A percentile compares a stretch with the other conserved stretches of the same genome.
Conservation (phyloP, 2,113 vertebrate species). For the Motacilla tschutschensis region DNA sequence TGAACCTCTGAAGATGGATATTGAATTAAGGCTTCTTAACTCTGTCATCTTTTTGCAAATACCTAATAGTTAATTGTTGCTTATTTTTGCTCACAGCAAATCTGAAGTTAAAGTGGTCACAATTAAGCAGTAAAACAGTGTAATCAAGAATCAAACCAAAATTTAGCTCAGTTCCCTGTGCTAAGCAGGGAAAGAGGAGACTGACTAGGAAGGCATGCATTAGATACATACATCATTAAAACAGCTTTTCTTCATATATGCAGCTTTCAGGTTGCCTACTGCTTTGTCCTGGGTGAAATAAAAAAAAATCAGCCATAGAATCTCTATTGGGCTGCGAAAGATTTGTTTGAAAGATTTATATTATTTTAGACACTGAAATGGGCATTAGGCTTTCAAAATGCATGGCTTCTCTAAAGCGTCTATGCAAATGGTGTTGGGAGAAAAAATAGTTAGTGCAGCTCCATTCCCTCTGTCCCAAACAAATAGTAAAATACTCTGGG, state of each 20-base stretch:
- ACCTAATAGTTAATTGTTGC: conserved; percentile 22
- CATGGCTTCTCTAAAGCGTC: conserved; percentile 34
- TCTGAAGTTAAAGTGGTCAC: conserved; percentile 5
- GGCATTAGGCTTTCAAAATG: conserved; percentile 15
- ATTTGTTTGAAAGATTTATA: conserved; percentile 49
- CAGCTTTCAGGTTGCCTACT: conserved; percentile 44
- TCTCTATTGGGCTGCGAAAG: conserved; percentile 8
- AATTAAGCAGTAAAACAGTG: conserved; percentile 41
- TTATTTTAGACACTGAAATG: conserved; percentile 40
- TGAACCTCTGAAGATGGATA: conserved; percentile 60
- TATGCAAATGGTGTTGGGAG: conserved; percentile 36
- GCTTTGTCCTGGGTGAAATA: conserved; percentile 45
- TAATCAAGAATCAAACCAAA: conserved; percentile 28
- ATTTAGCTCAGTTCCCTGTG: not conserved
- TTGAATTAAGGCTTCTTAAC: conserved; percentile 56
- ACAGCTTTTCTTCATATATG: conserved; percentile 36
- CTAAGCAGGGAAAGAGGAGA: not conserved
- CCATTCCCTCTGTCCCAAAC: not conserved
- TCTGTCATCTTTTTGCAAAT: conserved; percentile 37
- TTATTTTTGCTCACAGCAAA: conserved; percentile 8
- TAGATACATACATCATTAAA: conserved; percentile 49
- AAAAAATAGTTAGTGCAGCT: not conserved
- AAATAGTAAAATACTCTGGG: conserved; percentile 12
- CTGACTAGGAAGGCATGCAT: conserved; percentile 24
- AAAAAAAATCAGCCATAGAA: not conserved